Evolutionary conservation across 2,888 invertebrate genomes (phyloP), one percentile per base, ranked within the genome.

Genomic region (Myathropa florea): DNA sequence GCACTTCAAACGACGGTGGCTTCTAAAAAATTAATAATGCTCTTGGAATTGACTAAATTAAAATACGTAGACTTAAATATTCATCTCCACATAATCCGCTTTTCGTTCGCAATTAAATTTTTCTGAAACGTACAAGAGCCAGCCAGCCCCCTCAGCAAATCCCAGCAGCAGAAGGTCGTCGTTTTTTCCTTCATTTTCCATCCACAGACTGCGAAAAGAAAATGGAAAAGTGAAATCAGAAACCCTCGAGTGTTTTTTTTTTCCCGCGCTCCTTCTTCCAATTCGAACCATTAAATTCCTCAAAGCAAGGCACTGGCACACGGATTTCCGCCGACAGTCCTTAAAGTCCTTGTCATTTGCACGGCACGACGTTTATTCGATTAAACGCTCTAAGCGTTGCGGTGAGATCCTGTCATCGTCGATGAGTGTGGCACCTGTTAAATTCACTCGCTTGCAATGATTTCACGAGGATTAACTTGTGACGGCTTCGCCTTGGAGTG

Each of bases 71-170:
- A n/a, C 63, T 64, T 71, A 64, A 71, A 57, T 39, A 53, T 24
- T 64, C 78, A 63, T 64, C 78, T 36, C n/a, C 63, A 71, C 30
- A 78, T 64, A 53, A 78, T 78, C 78, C 63, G n/a, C 30, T 70
- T 61, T 77, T 23, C 61, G 33, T 18, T 53, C 39, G 70, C 57
- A 71, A 78, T 71, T 78, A 46, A 57, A 63, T 78, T 78, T 78
- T n/a, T 39, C 55, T 59, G 18, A 78, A 78, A 57, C 36, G 60
- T n/a, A 9, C 23, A 33, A 36, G 61, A 36, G 10, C 6, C 36
- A 39, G 75, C 57, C 53, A 30, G 57, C 23, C 24, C 46, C 36
- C 23, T 39, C 39, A 39, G n/a, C 46, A 46, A 23, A 55, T 64
- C 18, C 10, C 28, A 23, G 24, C 24, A 14, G 24, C 24, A 14